Percentiles rank a stretch among this genome's conserved stretches.
Evolutionary conservation across 2,113 vertebrate species (phyloP).

Genomic region (Phoxinus phoxinus): DNA sequence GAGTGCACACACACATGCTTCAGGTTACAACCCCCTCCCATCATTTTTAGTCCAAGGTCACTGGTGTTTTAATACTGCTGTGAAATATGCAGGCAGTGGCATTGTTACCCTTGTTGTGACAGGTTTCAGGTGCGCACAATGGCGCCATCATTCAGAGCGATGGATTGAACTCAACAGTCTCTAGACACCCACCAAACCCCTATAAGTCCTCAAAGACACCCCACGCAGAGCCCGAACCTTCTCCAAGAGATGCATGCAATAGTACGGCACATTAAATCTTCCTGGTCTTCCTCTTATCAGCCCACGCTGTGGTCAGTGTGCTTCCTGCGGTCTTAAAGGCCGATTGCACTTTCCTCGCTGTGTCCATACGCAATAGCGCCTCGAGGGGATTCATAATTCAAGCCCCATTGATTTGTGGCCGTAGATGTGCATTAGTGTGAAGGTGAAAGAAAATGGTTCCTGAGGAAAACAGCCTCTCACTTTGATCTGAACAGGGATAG

Average conservation of each 20-base stretch:
- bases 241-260: background rate
- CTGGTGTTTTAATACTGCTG: constrained; percentile 17
- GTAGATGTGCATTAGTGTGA: constrained; percentile 51
- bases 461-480: constrained; percentile 5
- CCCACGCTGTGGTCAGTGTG: constrained; percentile 40
- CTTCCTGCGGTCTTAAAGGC: constrained; percentile 48
- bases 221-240: background rate
- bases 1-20: constrained; percentile 37
- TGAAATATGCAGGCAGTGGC: constrained; percentile 74
- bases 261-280: constrained; percentile 6
- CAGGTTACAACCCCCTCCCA: background rate
- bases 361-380: constrained; percentile 42
- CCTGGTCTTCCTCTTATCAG: background rate
- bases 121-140: constrained; percentile 76
- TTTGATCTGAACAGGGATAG: constrained; percentile 12
- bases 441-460: constrained; percentile 33
- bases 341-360: constrained; percentile 40
- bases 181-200: background rate
- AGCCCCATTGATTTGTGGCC: constrained; percentile 50
- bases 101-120: constrained; percentile 81
- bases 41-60: constrained; percentile 41
- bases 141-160: constrained; percentile 74
- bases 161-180: constrained; percentile 55
- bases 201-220: background rate
- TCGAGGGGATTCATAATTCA: constrained; percentile 58